phyloP scores from a whole-genome alignment of 2,888 invertebrate species.

The Perizoma flavofasciatum region DNA sequence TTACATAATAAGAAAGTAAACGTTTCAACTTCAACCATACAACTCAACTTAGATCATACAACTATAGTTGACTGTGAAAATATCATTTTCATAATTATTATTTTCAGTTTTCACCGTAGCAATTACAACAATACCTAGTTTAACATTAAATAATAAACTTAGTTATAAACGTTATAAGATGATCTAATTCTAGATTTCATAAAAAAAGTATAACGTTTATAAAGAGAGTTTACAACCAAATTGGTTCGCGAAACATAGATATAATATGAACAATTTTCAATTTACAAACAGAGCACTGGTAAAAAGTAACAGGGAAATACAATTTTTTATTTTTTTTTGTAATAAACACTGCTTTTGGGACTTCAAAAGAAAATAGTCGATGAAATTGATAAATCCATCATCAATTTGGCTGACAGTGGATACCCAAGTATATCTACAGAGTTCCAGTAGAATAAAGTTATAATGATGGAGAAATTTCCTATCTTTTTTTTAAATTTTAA shows the following conservation, averaged over 20 bases:
- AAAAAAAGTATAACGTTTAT: constrained; percentile 18
- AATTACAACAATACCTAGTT: constrained; percentile 23
- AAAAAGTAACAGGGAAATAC: constrained; percentile 3
- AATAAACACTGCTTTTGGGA: too few relatives aligned
- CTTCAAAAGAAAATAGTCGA: too few relatives aligned
- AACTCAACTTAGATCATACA: constrained; percentile 12
- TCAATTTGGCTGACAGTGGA: not conserved
- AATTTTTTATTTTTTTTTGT: too few relatives aligned
- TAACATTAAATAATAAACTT: constrained; percentile 26
- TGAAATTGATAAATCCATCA: too few relatives aligned
- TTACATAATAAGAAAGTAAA: constrained; percentile 1
- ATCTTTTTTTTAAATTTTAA: not conserved
- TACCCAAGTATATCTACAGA: not conserved
- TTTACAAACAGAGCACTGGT: constrained; percentile 10
- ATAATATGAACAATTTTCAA: constrained; percentile 12
- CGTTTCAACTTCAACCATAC: constrained; percentile 12
- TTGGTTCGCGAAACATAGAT: constrained; percentile 15
- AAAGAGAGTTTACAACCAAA: constrained; percentile 13
- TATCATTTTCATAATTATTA: constrained; percentile 30
- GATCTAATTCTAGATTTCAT: constrained; percentile 13
- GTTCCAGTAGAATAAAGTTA: not conserved
- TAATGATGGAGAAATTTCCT: not conserved
- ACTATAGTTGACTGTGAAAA: constrained; percentile 28
- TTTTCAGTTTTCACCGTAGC: constrained; percentile 18
- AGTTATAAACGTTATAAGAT: constrained; percentile 12